phyloP scores from a whole-genome alignment of 2,113 vertebrate species.

The Grallaria varia region DNA sequence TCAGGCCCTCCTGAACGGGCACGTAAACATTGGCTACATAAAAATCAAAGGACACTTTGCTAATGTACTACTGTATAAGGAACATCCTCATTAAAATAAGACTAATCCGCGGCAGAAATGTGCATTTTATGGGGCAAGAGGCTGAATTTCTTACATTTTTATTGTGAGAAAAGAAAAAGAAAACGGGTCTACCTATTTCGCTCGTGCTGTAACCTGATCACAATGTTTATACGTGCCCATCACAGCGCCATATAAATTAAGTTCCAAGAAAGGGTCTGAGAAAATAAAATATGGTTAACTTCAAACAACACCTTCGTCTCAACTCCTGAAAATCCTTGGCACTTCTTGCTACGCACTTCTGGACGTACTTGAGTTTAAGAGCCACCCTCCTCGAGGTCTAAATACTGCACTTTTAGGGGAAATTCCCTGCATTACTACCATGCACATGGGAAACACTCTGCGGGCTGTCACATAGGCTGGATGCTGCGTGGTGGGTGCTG shows the following conservation, averaged over 20 bases:
- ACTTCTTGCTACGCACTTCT: not conserved
- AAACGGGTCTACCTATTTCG: slow-evolving; percentile 44
- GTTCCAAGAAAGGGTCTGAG: slow-evolving; percentile 58
- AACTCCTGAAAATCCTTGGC: slow-evolving; percentile 60
- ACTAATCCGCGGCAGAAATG: slow-evolving; percentile 27
- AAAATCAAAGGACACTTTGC: slow-evolving; percentile 68
- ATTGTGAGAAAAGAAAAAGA: slow-evolving; percentile 53
- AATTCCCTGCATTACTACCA: not conserved
- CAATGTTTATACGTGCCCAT: slow-evolving; percentile 72
- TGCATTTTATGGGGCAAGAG: slow-evolving; percentile 48
- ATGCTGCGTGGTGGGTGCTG: not conserved
- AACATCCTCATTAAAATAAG: slow-evolving; percentile 64
- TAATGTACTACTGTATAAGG: slow-evolving; percentile 69
- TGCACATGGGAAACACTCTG: not conserved
- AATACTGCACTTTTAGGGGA: not conserved
- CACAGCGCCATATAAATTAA: slow-evolving; percentile 60
- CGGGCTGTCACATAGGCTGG: not conserved
- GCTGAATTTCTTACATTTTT: slow-evolving; percentile 56
- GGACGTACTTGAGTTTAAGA: not conserved
- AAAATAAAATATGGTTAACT: slow-evolving; percentile 73
- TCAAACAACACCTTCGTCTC: slow-evolving; percentile 78
- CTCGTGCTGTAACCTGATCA: slow-evolving; percentile 53
- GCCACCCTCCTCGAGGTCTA: not conserved
- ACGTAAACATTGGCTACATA: slow-evolving; percentile 40
- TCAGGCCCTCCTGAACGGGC: not conserved